Base-by-base conservation (phyloP, 1,140 invertebrate species). In the Ooceraea biroi region DNA sequence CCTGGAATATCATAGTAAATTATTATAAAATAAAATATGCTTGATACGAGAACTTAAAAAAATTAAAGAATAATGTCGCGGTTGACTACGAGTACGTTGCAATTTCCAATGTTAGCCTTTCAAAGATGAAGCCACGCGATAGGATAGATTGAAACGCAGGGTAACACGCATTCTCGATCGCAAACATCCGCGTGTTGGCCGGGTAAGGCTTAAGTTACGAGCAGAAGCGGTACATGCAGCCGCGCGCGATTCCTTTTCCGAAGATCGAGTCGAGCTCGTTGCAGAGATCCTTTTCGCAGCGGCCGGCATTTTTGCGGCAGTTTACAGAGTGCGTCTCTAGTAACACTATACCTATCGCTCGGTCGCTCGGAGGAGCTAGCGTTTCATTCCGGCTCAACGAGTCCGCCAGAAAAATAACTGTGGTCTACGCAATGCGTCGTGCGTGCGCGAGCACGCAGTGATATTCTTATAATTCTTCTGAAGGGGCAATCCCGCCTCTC, bases 321-420 rank as follows among this genome's bases (percentile, higher is more conserved):
- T 78, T 85, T 83, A 88, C 78, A 50, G 73, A 80, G 84, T 60
- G 80, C 69, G 74, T 58, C 78, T 83, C 55, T 55, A 77, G 85
- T 85, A 89, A 89, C 69, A 73, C 36, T 89, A 89, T 30, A 89
- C 78, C 66, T 76, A 57, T 80, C 36, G 36, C n/a, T 71, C 50
- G 76, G 77, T 50, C 30, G 55, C 44, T 58, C 78, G 73, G 88
- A 85, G 71, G 44, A 82, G 77, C 65, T 90, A 84, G 88, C 88
- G 74, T 90, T 90, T 90, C 88, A 90, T 85, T 89, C 88, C 74
- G 83, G 85, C 78, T 80, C 85, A 87, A 77, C 85, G 83, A 85
- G 74, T 88, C 48, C 22, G 30, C n/a, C 48, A 57, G 88, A 90
- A 90, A 90, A 90, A 90, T 89, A 80, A 73, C 76, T 90, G 88